Evolutionary conservation across 1,140 invertebrate species (phyloP).

Genomic region (Drosophila parabipectinata): DNA sequence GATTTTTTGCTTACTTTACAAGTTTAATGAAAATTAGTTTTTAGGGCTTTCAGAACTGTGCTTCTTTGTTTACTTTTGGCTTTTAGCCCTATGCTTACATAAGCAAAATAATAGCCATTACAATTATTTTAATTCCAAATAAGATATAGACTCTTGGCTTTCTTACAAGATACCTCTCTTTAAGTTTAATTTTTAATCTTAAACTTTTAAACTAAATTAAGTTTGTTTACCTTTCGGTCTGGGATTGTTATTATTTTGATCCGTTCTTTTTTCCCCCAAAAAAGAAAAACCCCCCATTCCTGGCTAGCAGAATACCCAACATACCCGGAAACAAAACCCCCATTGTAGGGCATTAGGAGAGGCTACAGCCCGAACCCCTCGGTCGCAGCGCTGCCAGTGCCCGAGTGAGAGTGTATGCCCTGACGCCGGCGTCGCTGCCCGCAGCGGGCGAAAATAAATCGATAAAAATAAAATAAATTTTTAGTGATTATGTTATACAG

Average conservation of each 20-base stretch:
- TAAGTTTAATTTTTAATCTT: too few relatives aligned
- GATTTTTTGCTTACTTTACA: background rate
- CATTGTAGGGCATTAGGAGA: constrained; percentile 50
- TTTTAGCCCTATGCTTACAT: background rate
- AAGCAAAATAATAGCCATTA: background rate
- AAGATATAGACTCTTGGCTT: too few relatives aligned
- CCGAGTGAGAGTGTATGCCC: constrained; percentile 49
- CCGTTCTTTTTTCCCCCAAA: background rate
- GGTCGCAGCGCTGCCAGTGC: constrained; percentile 8
- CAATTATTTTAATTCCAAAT: background rate
- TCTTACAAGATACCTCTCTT: too few relatives aligned
- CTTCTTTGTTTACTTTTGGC: background rate
- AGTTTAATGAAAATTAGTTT: background rate
- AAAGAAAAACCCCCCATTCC: background rate
- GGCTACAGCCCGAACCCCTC: constrained; percentile 37
- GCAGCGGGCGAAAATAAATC: constrained; percentile 74
- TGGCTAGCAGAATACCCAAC: background rate
- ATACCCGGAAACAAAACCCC: constrained; percentile 11
- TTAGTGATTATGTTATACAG: constrained; percentile 79
- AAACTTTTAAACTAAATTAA: background rate
- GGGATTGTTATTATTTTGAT: background rate
- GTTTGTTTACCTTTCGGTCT: background rate
- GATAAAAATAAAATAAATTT: constrained; percentile 83
- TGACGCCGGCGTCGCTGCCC: constrained; percentile 56
- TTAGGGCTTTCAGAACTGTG: background rate